Base-by-base conservation (phyloP, 2,888 invertebrate species). In the Ophion obscuratus region DNA sequence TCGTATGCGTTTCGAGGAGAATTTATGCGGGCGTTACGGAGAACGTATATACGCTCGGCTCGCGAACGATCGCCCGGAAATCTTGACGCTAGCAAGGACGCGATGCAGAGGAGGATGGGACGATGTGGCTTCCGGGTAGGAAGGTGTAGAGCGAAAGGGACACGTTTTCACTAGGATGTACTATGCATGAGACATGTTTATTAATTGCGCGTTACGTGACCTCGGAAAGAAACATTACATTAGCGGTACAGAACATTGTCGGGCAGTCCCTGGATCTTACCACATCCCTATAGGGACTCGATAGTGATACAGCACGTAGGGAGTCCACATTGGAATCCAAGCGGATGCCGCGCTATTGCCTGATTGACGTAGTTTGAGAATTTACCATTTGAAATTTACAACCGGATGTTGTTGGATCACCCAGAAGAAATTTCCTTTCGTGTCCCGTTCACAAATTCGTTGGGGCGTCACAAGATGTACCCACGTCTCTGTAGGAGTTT, bases 61-160 rank as follows among this genome's bases (percentile, higher is more conserved):
- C 90, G 91, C 91, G 91, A 92, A 92, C 92, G 91, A 82, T 92
- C 92, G 91, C 90, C 91, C 88, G 92, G 92, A 93, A 92, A 92
- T 91, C 92, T 91, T 40, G 40, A 93, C 91, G 91, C 64, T 76
- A 75, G 86, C 81, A 83, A 81, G 83, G 78, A 9, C 82, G 79
- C 74, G 57, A 59, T 81, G 31, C n/a, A 70, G 64, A 81, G 53
- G 68, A 24, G 71, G 76, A 77, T 71, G 75, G 74, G 76, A 66
- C 76, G 17, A 10, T 17, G 14, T n/a, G 57, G 7, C 40, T 40
- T 40, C 40, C 57, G 57, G 74, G 40, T 66, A 79, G 67, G 40
- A 80, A 73, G 36, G 70, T 17, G 57, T 17, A 57, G 71, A 61
- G 62, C n/a, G 88, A 82, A 59, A 31, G 53, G 78, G 68, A 87